Conservation (phyloP, 2,888 invertebrate genomes). For the Morpho helenor region DNA sequence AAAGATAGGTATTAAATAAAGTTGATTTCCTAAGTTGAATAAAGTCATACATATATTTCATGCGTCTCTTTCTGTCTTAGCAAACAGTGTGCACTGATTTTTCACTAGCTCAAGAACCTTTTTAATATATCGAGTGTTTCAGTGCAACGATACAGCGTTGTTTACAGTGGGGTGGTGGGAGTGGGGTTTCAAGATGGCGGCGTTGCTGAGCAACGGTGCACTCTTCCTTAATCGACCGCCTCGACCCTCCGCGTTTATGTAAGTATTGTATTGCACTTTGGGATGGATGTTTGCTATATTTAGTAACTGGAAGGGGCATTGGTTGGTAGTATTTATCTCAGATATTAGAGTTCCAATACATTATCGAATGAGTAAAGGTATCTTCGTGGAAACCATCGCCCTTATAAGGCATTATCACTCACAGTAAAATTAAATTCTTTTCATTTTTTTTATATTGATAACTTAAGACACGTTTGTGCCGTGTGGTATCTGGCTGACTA, state of each 20-base stretch:
- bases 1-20: no score
- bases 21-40: no score
- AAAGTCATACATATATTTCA: background rate
- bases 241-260: slow-evolving; percentile 62
- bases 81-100: slow-evolving; percentile 10
- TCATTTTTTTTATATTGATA: no score
- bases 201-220: slow-evolving; percentile 76
- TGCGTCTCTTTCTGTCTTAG: background rate
- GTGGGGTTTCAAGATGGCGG: slow-evolving; percentile 70
- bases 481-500: no score
- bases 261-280: slow-evolving; percentile 73
- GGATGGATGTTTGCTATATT: slow-evolving; percentile 32
- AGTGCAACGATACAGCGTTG: slow-evolving; percentile 76
- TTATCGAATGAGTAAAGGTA: no score
- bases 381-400: no score
- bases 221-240: slow-evolving; percentile 79
- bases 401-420: no score
- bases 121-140: slow-evolving; percentile 77
- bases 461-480: no score
- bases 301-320: slow-evolving; percentile 19
- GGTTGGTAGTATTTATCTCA: no score
- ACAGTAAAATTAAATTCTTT: no score
- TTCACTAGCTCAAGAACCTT: slow-evolving; percentile 47
- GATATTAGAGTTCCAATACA: no score
- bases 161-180: slow-evolving; percentile 61